Evolutionary conservation across 2,113 vertebrate species (phyloP), one percentile per base, ranked within the genome.

Genomic region (Macroglossus sobrinus): DNA sequence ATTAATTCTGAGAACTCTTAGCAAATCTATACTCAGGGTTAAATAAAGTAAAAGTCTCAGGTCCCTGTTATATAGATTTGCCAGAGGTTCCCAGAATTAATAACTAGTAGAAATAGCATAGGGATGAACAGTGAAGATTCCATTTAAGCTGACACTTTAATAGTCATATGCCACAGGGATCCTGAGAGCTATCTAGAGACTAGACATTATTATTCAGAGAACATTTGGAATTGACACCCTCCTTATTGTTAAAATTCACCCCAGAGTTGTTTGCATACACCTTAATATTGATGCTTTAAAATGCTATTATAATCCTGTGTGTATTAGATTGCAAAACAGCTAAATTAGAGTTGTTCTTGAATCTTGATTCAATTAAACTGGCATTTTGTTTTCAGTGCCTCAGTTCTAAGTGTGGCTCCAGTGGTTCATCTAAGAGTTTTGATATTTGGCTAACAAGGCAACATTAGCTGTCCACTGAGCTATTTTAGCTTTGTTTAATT

Each of bases 241-340:
- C 33, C 14, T 94, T 90, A 95, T 85, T 95, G 86, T 66, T 82
- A 63, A 82, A 95, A 94, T 84, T 93, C 89, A 93, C 76, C 35
- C 53, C 74, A 57, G 97, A 95, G 74, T 87, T 97, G 84, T 97
- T 96, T 96, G 84, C 75, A 87, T 84, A 80, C n/a, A 96, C 47
- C 84, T 97, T 94, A 63, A 72, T 93, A 86, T 4, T 45, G 55
- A 91, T 92, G 50, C 19, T 53, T 40, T 93, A 89, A 93, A 69
- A 96, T 74, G 63, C 86, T 89, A 59, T 89, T 89, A 86, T 78
- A 64, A 40, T 63, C 57, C 88, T 91, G 57, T 69, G 18, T 50
- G 45, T 61, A 75, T 85, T 90, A 87, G 50, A 75, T 79, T 82
- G 11, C 43, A 82, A 50, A 96, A 80, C 35, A 89, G 2, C 43